Base-by-base conservation (phyloP, 2,888 invertebrate genomes). In the Rotaria magnacalcarata region DNA sequence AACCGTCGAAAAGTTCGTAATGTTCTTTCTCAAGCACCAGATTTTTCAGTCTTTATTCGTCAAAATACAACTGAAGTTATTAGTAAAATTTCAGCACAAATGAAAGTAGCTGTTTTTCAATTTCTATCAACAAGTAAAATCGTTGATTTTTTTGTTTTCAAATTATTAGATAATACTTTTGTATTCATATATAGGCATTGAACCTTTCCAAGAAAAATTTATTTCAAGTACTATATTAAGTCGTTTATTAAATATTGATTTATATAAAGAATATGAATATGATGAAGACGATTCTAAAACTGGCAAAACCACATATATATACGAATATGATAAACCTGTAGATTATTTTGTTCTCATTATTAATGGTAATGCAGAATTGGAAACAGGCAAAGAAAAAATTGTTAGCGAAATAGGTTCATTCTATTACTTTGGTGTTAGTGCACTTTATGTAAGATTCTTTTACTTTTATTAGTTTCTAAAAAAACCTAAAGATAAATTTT, bases 341-440 rank as follows among this genome's bases (percentile, higher is more conserved):
- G 86, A 86, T 84, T 86, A 80, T 56, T 86, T 86, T 80, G 85
- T 86, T 14, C 56, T 85, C 10, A 86, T 86, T 41, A 27, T 86
- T 27, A 85, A 85, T 85, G 86, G 86, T 11, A 84, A 52, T 41
- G 86, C 85, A 10, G 75, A 50, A n/a, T n/a, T 86, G 27, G 74
- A 86, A 54, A 74, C 85, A 8, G 85, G 86, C 16, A 80, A 54
- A 34, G 86, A 86, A 58, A 85, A 85, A 56, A 67, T 84, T 24
- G 85, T 85, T 34, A 60, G 75, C 41, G 54, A 85, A 50, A 85
- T 85, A 11, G 86, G 86, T 34, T 41, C 85, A 58, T 86, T 86
- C 24, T 85, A 85, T 21, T 86, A 85, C 50, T 86, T 85, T 85
- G 86, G 86, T 75, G 85, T 80, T 27, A 85, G 85, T 34, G 86